A percentile compares a stretch with the other conserved stretches of the same genome.
Conservation (phyloP, 2,888 invertebrate genomes). For the Drosophila kanekoi region DNA sequence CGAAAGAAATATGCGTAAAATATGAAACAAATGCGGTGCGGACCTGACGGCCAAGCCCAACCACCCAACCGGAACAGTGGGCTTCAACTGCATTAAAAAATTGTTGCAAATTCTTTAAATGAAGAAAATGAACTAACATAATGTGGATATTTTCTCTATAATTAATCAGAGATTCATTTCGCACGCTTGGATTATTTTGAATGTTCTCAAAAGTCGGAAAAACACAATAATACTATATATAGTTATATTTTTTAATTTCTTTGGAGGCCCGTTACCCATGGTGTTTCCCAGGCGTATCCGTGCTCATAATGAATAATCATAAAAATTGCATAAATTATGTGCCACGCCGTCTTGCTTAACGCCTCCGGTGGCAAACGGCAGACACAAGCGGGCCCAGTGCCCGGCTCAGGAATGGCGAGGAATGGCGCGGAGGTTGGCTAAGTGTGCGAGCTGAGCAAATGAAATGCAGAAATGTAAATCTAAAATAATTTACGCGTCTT, state of each 20-base stretch:
- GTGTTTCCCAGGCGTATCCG: constrained; percentile 42
- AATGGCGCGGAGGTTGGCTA: not conserved
- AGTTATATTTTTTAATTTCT: not conserved
- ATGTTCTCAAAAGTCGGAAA: not conserved
- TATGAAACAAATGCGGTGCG: constrained; percentile 66
- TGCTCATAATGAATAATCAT: constrained; percentile 79
- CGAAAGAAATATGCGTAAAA: constrained; percentile 59
- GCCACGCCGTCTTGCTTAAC: constrained; percentile 76
- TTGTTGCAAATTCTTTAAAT: too few relatives aligned
- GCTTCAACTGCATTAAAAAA: not conserved
- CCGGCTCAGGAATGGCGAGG: not conserved
- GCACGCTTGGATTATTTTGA: too few relatives aligned
- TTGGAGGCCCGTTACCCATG: constrained; percentile 21
- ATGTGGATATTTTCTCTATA: too few relatives aligned
- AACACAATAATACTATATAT: not conserved
- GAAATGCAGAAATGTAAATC: constrained; percentile 83
- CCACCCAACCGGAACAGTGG: constrained; percentile 47
- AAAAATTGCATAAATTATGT: constrained; percentile 80
- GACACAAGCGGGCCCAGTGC: constrained; percentile 26
- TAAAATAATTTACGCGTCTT: constrained; percentile 83
- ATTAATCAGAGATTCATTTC: too few relatives aligned
- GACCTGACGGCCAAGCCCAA: constrained; percentile 44
- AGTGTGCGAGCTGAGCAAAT: constrained; percentile 64
- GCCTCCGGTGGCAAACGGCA: constrained; percentile 65
- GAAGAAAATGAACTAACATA: too few relatives aligned